Evolutionary conservation across 2,113 vertebrate species (phyloP).

Genomic region (Phoenicopterus ruber): DNA sequence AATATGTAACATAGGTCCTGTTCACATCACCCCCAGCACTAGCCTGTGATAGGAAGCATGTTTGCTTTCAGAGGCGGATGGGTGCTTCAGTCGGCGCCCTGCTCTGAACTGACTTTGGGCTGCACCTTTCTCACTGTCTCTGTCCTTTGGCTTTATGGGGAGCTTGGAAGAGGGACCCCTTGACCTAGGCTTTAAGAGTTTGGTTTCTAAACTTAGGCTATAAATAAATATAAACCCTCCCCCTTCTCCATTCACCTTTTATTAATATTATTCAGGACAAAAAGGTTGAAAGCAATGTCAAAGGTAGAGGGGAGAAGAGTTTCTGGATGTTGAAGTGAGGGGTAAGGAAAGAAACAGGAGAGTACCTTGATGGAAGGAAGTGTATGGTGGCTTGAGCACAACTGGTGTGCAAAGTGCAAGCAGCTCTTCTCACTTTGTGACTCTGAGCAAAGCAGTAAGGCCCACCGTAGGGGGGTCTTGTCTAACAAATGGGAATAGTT

Average conservation of each 20-base stretch:
- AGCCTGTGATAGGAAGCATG: background rate
- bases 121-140: background rate
- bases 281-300: background rate
- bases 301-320: background rate
- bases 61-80: fast-evolving
- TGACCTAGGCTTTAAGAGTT: background rate
- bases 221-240: background rate
- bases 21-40: background rate
- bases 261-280: background rate
- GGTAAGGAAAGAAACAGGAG: background rate
- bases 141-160: background rate
- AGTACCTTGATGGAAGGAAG: background rate
- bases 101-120: background rate
- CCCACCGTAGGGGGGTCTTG: background rate
- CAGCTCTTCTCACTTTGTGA: background rate
- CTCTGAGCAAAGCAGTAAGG: background rate
- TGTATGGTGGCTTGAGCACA: background rate
- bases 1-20: background rate
- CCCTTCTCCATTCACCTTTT: background rate
- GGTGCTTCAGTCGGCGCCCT: background rate
- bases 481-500: background rate
- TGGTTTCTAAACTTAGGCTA: background rate
- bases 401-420: background rate
- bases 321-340: background rate
- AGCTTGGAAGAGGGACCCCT: background rate